Evolutionary conservation across 2,113 vertebrate genomes (phyloP).

Genomic region (Ursus arctos): DNA sequence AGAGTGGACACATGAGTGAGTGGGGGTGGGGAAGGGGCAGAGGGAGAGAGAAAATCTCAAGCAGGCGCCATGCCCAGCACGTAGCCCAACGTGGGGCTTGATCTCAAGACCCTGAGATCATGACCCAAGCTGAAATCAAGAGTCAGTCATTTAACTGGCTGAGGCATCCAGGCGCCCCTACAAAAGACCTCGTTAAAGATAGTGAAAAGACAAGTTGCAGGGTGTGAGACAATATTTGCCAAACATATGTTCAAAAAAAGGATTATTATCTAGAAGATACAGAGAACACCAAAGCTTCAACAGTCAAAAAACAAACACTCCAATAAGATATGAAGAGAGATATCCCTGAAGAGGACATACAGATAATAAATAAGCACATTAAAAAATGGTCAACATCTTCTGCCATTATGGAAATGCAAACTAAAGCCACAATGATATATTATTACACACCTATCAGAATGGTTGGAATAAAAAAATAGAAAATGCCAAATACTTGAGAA

Average conservation of each 20-base stretch:
- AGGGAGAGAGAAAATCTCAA: too few relatives aligned
- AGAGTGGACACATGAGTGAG: too few relatives aligned
- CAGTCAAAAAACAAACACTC: neutral
- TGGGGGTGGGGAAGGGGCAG: too few relatives aligned
- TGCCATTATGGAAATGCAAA: neutral
- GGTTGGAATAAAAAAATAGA: neutral
- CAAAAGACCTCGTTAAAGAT: neutral
- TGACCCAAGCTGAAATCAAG: too few relatives aligned
- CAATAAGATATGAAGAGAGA: neutral
- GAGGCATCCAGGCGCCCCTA: too few relatives aligned
- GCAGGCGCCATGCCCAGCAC: too few relatives aligned
- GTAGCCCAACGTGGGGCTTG: too few relatives aligned
- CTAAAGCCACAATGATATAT: neutral
- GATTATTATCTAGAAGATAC: neutral
- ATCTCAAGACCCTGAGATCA: too few relatives aligned
- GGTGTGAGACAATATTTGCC: neutral
- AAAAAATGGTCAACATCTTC: neutral
- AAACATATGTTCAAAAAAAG: neutral
- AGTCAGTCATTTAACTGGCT: too few relatives aligned
- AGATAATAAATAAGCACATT: neutral
- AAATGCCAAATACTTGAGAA: neutral
- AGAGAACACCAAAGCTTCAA: neutral
- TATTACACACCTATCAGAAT: neutral
- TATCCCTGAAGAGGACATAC: neutral
- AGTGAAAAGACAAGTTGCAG: neutral